Base-by-base conservation (phyloP, 2,888 invertebrate species). In the Xanthorhoe spadicearia region DNA sequence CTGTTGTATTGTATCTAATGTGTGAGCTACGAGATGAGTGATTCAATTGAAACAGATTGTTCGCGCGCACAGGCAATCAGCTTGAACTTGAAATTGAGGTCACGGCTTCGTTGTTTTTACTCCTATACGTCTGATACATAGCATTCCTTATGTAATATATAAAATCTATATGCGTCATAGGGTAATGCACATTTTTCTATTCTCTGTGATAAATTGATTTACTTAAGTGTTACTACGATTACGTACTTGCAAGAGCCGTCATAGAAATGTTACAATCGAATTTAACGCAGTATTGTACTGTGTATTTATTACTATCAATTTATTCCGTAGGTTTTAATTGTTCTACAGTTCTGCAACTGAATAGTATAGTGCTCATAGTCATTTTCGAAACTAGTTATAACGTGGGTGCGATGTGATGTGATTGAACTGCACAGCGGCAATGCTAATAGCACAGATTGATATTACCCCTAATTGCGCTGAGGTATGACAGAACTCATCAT, bases 51-150 rank as follows among this genome's bases (percentile, higher is more conserved):
- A 53, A 32, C 52, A 54, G 43, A 61, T 61, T 64, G 53, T 63
- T 60, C 59, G 23, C 17, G 38, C 60, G 55, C 52, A 17, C 57
- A 15, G 48, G 51, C 55, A 57, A 60, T 62, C 50, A 50, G 55
- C 7, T 49, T 72, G 70, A 71, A 72, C 74, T 72, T 72, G 70
- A 67, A 56, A 64, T 63, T 60, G 59, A 71, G 72, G 72, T 74
- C 74, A 74, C 60, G 72, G 67, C 50, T 69, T 19, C 46, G 66
- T 64, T 66, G 57, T 68, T 51, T 58, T 66, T 43, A 56, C 61
- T 63, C 56, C 32, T 55, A 57, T 57, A 32, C 52, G 49, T 57
- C n/a, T 50, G 15, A 43, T 57, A 56, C 23, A 9, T 57, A 52
- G 35, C 13, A 59, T 43, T 51, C n/a, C 28, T 61, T 58, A 64